Percentiles rank a stretch among this genome's conserved stretches.
These are phyloP conservation scores for Deilephila porcellus DNA, from an alignment of 2,888 invertebrate genomes.

Conservation along the genomic window DNA sequence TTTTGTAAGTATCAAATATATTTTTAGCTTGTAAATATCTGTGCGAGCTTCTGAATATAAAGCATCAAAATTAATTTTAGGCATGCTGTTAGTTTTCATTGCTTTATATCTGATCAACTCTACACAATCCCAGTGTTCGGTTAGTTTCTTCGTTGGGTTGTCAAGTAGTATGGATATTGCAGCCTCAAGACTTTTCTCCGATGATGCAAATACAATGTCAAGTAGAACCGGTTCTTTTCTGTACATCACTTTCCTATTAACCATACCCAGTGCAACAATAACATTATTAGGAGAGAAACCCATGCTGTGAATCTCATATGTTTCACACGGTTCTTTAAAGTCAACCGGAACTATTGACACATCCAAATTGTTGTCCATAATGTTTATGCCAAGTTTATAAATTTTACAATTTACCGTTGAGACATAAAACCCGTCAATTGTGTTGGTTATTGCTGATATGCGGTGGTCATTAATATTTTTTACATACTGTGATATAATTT, in stretches of 20 bases:
- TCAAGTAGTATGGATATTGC: conserved; percentile 53
- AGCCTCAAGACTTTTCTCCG: conserved; percentile 45
- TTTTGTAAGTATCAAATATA: conserved; percentile 61
- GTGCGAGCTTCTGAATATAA: conserved; percentile 52
- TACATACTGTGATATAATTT: conserved; percentile 55
- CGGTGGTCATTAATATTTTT: conserved; percentile 68
- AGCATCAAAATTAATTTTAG: conserved; percentile 53
- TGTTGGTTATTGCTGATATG: conserved; percentile 58
- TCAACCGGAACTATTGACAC: conserved; percentile 47
- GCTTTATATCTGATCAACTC: conserved; percentile 65
- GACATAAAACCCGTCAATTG: conserved; percentile 50
- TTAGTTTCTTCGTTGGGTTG: conserved; percentile 62
- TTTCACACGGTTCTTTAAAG: conserved; percentile 56
- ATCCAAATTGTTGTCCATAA: conserved; percentile 43
- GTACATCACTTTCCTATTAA: conserved; percentile 57
- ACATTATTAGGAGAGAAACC: conserved; percentile 58
- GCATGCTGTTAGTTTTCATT: conserved; percentile 61
- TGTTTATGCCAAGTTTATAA: conserved; percentile 54
- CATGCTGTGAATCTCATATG: conserved; percentile 58
- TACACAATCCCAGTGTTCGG: conserved; percentile 66
- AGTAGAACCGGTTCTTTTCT: conserved; percentile 60
- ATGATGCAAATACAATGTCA: conserved; percentile 58
- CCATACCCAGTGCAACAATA: conserved; percentile 54
- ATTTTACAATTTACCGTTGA: conserved; percentile 62
- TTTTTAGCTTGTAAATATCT: conserved; percentile 64